phyloP scores from a whole-genome alignment of 2,797 vertebrate genomes.

The Darevskia nairensis region DNA sequence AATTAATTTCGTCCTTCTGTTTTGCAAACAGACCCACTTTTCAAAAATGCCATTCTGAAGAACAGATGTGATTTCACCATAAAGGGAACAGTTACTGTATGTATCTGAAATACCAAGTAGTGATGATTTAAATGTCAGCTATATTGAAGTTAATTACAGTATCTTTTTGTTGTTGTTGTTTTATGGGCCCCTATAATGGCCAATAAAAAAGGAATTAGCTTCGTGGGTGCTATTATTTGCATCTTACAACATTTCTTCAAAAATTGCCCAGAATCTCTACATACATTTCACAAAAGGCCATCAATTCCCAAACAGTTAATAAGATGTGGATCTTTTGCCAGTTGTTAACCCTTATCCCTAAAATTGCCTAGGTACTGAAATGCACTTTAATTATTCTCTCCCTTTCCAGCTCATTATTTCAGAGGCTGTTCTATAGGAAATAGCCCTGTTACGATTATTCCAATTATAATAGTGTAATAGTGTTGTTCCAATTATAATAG shows the following conservation, averaged over 20 bases:
- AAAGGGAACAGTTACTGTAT: neutral
- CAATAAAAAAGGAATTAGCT: slow-evolving; percentile 23
- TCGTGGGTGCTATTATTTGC: neutral
- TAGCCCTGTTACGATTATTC: no score
- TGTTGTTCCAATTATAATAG: neutral
- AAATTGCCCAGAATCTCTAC: slow-evolving; percentile 26
- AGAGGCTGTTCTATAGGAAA: neutral
- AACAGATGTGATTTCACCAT: neutral
- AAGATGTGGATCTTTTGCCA: slow-evolving; percentile 21
- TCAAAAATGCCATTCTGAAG: slow-evolving; percentile 31
- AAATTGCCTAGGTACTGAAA: neutral
- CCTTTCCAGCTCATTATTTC: neutral
- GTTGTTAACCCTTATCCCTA: neutral
- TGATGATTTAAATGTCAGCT: slow-evolving; percentile 12
- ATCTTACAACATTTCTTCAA: neutral
- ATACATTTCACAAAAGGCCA: neutral
- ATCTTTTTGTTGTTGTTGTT: neutral
- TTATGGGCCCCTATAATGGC: neutral
- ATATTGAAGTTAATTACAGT: neutral
- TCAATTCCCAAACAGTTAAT: slow-evolving; percentile 4
- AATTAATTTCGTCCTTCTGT: neutral
- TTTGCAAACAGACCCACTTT: neutral
- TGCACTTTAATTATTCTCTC: neutral
- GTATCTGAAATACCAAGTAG: slow-evolving; percentile 6
- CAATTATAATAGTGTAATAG: neutral